A percentile compares a stretch with the other conserved stretches of the same genome.
phyloP scores from a whole-genome alignment of 2,888 invertebrate species.

The Cantharis rustica region DNA sequence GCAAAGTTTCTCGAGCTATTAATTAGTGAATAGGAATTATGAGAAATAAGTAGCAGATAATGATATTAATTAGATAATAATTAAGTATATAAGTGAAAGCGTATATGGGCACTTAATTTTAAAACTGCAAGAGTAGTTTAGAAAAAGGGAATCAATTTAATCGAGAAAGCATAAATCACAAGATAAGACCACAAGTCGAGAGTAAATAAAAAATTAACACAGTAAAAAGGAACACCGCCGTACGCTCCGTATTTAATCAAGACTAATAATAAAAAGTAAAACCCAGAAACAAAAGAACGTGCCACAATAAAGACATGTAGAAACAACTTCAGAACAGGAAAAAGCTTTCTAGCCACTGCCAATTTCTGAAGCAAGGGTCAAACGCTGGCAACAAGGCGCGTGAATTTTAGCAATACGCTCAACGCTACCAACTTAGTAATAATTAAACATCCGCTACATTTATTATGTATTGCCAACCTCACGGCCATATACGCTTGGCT shows the following conservation, averaged over 20 bases:
- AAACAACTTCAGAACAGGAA: constrained; percentile 32
- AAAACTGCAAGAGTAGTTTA: not conserved
- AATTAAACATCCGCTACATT: constrained; percentile 51
- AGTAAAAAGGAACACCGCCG: constrained; percentile 39
- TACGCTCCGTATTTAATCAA: constrained; percentile 44
- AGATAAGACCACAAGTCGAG: constrained; percentile 11
- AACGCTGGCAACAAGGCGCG: constrained; percentile 22
- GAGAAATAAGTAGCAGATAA: not conserved
- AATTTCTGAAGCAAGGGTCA: constrained; percentile 25
- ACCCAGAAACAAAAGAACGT: constrained; percentile 42
- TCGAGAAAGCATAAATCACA: constrained; percentile 18
- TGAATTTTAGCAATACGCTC: constrained; percentile 34
- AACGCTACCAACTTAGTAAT: constrained; percentile 46
- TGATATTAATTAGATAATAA: not conserved
- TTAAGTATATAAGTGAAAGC: not conserved
- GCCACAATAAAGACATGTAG: constrained; percentile 39
- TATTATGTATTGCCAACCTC: constrained; percentile 53
- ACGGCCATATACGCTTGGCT: constrained; percentile 51
- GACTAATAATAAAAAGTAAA: constrained; percentile 44
- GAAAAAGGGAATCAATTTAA: constrained; percentile 1
- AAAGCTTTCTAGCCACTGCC: constrained; percentile 25
- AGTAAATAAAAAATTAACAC: constrained; percentile 39
- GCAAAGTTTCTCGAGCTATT: not conserved
- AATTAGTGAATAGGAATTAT: not conserved
- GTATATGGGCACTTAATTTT: not conserved